Conservation (phyloP, 92 coral and sea anemone species). For the Porites lobata region DNA sequence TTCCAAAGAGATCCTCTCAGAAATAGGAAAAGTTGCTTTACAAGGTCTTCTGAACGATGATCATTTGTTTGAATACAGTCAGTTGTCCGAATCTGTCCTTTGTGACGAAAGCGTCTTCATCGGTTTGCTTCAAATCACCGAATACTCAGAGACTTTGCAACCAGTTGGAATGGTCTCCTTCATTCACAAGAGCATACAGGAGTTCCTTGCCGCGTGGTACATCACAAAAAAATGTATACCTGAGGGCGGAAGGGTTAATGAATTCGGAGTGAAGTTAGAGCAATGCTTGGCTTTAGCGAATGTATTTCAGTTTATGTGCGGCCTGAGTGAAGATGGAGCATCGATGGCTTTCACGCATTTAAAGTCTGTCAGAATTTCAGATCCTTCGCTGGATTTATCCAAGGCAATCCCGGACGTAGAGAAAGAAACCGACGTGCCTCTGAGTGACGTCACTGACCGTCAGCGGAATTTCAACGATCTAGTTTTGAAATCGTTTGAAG, state of each 20-base stretch:
- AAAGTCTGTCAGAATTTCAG: neutral
- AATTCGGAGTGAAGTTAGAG: neutral
- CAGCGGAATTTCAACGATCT: neutral
- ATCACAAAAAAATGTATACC: neutral
- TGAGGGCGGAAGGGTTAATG: neutral
- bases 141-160: neutral
- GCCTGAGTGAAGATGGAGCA: neutral
- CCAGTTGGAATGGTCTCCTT: conserved; percentile 39
- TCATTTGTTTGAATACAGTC: conserved; percentile 14
- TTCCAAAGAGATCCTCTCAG: conserved; percentile 12
- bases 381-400: conserved; percentile 13
- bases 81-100: conserved; percentile 10
- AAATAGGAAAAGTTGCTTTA: conserved; percentile 41
- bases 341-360: neutral
- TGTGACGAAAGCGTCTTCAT: neutral
- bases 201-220: conserved; percentile 39
- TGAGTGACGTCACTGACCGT: neutral
- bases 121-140: conserved; percentile 11
- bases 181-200: conserved; percentile 44
- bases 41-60: conserved; percentile 16
- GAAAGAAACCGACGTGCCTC: neutral
- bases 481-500: neutral
- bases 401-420: neutral
- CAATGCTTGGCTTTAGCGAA: neutral
- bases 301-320: neutral